Evolutionary conservation across 2,113 vertebrate species (phyloP).

Genomic region (Urocynchramus pylzowi): DNA sequence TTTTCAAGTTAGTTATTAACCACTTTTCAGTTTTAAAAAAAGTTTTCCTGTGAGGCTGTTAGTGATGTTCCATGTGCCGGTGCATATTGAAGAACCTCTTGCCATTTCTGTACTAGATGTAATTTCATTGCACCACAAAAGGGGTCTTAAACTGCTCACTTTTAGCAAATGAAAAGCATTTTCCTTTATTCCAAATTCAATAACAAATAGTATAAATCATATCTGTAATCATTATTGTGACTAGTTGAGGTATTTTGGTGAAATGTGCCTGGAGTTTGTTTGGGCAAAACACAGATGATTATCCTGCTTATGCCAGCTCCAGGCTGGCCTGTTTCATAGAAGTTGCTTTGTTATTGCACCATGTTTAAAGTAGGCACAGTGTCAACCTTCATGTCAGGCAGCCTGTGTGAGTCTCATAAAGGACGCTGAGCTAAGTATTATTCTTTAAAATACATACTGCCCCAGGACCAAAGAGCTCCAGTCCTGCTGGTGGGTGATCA

Average conservation of each 20-base stretch:
- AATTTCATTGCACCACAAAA: background rate
- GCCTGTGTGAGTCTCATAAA: background rate
- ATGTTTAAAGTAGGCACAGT: background rate
- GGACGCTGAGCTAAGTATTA: background rate
- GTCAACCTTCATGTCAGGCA: background rate
- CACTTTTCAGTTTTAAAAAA: background rate
- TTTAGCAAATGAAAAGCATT: background rate
- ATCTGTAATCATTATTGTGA: background rate
- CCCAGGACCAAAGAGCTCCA: background rate
- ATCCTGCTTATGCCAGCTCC: background rate
- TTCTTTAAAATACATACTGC: background rate
- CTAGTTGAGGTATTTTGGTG: background rate
- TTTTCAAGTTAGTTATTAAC: background rate
- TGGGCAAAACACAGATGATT: background rate
- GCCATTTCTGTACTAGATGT: background rate
- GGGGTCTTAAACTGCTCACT: background rate
- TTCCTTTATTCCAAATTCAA: background rate
- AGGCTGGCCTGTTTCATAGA: background rate
- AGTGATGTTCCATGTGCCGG: background rate
- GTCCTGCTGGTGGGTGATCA: background rate
- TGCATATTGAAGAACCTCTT: background rate
- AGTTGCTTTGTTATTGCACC: background rate
- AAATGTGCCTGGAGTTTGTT: background rate
- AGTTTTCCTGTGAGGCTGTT: background rate
- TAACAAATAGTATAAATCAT: background rate